Conservation (phyloP, 2,113 vertebrate genomes). For the Lethenteron reissneri region DNA sequence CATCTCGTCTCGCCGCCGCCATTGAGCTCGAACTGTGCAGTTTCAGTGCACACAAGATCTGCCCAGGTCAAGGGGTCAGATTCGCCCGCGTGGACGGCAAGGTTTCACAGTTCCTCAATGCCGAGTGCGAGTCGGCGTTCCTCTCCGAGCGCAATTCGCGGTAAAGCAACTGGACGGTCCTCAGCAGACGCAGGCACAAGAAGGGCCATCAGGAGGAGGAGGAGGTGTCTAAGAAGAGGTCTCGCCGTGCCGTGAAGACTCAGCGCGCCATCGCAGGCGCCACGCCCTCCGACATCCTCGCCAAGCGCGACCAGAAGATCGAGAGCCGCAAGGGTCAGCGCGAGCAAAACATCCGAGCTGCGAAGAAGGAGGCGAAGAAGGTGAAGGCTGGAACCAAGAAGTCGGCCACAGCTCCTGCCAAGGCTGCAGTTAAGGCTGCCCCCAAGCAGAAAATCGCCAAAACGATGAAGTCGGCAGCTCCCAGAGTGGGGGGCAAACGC, state of each 20-base stretch:
- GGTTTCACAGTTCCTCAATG: slow-evolving; percentile 94
- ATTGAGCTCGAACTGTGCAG: slow-evolving; percentile 56
- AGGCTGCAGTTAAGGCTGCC: slow-evolving; percentile 60
- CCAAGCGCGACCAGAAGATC: slow-evolving; percentile 90
- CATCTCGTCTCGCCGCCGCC: too few species aligned
- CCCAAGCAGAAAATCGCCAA: slow-evolving; percentile 91
- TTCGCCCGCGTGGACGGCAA: slow-evolving; percentile 89
- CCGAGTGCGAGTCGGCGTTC: slow-evolving; percentile 90
- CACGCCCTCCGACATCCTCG: slow-evolving; percentile 85
- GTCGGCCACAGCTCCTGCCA: slow-evolving; percentile 42
- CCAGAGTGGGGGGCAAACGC: slow-evolving; percentile 84
- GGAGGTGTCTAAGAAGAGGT: slow-evolving; percentile 84
- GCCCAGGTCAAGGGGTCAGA: slow-evolving; percentile 76
- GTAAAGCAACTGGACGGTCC: slow-evolving; percentile 93
- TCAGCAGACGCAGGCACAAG: slow-evolving; percentile 94
- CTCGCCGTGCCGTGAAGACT: slow-evolving; percentile 75
- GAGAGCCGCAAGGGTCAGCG: slow-evolving; percentile 89
- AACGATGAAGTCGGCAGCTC: slow-evolving; percentile 72
- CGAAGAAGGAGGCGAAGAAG: slow-evolving; percentile 96
- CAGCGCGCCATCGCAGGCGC: slow-evolving; percentile 91
- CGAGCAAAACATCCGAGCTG: slow-evolving; percentile 89
- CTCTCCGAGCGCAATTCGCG: slow-evolving; percentile 91
- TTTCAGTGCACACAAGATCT: slow-evolving; percentile 95
- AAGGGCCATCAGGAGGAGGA: slow-evolving; percentile 98
- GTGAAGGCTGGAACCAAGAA: slow-evolving; percentile 91